Evolutionary conservation across 1,140 invertebrate species (phyloP).

Genomic region (Calephelis nemesis): DNA sequence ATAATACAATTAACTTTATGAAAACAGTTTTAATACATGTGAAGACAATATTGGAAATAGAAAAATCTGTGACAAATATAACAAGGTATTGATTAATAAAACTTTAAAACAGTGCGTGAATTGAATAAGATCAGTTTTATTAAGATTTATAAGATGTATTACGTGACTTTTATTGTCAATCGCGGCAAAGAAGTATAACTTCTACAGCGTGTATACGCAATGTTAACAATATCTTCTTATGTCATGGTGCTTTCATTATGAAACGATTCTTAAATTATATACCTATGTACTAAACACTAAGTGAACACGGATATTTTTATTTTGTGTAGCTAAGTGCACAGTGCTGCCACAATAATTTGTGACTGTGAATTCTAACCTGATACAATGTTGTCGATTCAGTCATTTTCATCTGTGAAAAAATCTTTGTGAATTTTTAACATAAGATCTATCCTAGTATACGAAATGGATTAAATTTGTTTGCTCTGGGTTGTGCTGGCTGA

Average conservation of each 20-base stretch:
- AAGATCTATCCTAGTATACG: slow-evolving; percentile 67
- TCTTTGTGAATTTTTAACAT: slow-evolving; percentile 23
- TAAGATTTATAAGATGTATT: not conserved
- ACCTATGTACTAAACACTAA: slow-evolving; percentile 14
- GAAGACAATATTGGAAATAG: too few relatives aligned
- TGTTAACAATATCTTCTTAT: slow-evolving; percentile 1
- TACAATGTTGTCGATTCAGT: slow-evolving; percentile 34
- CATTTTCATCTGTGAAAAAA: slow-evolving; percentile 48
- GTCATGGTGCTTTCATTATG: slow-evolving; percentile 8
- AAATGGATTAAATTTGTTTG: slow-evolving; percentile 70
- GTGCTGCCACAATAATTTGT: slow-evolving; percentile 55
- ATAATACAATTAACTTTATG: too few relatives aligned
- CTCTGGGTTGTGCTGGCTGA: slow-evolving; percentile 43
- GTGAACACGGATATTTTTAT: slow-evolving; percentile 22
- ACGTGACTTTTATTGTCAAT: not conserved
- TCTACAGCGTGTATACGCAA: not conserved
- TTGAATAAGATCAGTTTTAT: too few relatives aligned
- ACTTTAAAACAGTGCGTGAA: too few relatives aligned
- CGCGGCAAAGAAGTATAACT: slow-evolving; percentile 14
- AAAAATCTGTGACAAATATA: too few relatives aligned
- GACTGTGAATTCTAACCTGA: slow-evolving; percentile 37
- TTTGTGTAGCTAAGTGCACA: slow-evolving; percentile 55
- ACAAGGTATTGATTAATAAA: too few relatives aligned
- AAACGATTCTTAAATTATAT: slow-evolving; percentile 2
- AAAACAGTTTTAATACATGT: too few relatives aligned